Conservation (phyloP, 53 echinoderm and acorn worm genomes). For the Patiria pectinifera region DNA sequence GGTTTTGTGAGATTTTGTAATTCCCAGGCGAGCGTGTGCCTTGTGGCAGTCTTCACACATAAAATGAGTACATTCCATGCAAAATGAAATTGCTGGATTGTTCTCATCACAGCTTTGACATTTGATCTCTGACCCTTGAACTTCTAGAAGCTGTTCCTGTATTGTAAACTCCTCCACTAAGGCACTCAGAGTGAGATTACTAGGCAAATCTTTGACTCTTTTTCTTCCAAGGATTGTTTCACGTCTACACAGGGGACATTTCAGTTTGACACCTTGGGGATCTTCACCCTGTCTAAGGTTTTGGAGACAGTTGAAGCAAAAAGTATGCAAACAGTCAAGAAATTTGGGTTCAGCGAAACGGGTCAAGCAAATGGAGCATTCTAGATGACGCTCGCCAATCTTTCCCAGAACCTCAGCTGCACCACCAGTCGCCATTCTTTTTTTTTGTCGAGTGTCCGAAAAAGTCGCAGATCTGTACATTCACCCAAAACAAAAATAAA, state of each 20-base stretch:
- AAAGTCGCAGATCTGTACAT: no score
- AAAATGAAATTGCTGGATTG: slow-evolving; percentile 13
- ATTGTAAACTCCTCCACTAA: slow-evolving; percentile 14
- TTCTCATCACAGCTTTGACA: slow-evolving; percentile 29
- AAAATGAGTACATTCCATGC: slow-evolving; percentile 1
- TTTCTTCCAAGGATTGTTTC: background rate
- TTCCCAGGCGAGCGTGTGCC: slow-evolving; percentile 42
- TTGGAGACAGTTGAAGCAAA: background rate
- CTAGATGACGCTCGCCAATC: background rate
- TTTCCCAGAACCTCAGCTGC: background rate
- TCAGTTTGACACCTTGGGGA: background rate
- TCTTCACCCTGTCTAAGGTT: background rate
- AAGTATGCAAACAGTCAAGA: background rate
- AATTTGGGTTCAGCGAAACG: slow-evolving; percentile 3
- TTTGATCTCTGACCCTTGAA: background rate
- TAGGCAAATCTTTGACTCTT: background rate
- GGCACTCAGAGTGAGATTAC: background rate
- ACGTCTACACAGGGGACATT: slow-evolving; percentile 34
- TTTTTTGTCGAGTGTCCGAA: no score
- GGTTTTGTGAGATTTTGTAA: slow-evolving; percentile 22
- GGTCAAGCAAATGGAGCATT: background rate
- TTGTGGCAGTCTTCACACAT: slow-evolving; percentile 23
- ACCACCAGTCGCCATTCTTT: background rate
- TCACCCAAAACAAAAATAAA: no score
- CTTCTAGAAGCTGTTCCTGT: slow-evolving; percentile 2